Percentiles rank a stretch among this genome's conserved stretches.
These are phyloP conservation scores for Ophiothrix spiculata DNA, from an alignment of 35 echinoderm and acorn worm genomes.

Conservation along the genomic window DNA sequence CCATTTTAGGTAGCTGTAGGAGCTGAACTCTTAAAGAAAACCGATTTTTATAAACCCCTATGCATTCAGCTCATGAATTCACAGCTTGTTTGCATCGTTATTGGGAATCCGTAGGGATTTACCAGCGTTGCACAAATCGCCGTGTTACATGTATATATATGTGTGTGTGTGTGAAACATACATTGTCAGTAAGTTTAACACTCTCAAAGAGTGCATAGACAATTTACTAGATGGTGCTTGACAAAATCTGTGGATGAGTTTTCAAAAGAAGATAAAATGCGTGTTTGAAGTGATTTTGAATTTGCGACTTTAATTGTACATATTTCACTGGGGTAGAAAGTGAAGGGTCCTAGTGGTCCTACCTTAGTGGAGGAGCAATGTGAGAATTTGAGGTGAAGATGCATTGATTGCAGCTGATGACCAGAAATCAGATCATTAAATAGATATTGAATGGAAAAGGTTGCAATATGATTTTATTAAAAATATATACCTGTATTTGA, in stretches of 20 bases:
- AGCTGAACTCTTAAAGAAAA: no score
- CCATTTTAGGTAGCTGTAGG: no score
- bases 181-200: background rate
- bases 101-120: background rate
- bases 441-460: no score
- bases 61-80: background rate
- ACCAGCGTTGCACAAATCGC: background rate
- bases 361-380: no score
- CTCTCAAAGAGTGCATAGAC: background rate
- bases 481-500: no score
- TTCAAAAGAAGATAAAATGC: background rate
- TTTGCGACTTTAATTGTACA: background rate
- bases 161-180: background rate
- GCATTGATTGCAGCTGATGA: no score
- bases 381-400: no score
- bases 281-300: conserved; percentile 5
- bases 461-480: no score
- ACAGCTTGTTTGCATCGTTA: background rate
- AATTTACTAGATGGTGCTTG: background rate
- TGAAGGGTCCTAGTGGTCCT: no score
- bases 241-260: background rate
- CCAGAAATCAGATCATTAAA: no score
- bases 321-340: background rate
- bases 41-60: no score
- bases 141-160: background rate